Base-by-base conservation (phyloP, 1,140 invertebrate genomes). In the Tetramorium parvispinum region DNA sequence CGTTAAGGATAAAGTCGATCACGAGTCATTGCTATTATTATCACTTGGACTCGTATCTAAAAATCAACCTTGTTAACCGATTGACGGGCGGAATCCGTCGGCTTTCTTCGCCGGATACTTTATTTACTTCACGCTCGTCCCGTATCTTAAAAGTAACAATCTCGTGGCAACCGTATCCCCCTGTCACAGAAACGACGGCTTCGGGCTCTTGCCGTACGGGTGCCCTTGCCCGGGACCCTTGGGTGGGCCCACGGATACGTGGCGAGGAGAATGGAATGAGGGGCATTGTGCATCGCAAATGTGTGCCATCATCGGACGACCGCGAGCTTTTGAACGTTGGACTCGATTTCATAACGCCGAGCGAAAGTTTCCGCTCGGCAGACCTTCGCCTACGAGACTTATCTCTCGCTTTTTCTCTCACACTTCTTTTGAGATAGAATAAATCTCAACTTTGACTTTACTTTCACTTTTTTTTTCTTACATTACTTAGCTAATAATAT, bases 221-320 rank as follows among this genome's bases (percentile, higher is more conserved):
- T 16, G 49, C 8, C 24, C 32, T 32, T 32, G 32, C 32, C 27
- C n/a, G 70, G 51, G 32, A 68, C 86, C 86, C 86, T 86, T 88
- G 86, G 86, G 88, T 91, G 86, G 86, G 86, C 86, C 82, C 61
- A 82, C 77, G 77, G 86, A 90, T 90, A 85, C 89, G 85, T 82
- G 77, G 63, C 70, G 71, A 55, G 82, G 83, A 90, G 86, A 90
- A 90, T 79, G 63, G 65, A n/a, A 57, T n/a, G 55, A 76, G 68
- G 40, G 75, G 65, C 79, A 79, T 85, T 87, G 85, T 79, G 68
- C 75, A 61, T 40, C 53, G 70, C 53, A 40, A 75, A 75, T 55
- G 81, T 75, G 53, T 75, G 43, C 81, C 66, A 37, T 75, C 75
- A 57, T 79, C 76, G 70, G 46, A 13, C 37, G 18, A 83, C 51